Conservation (phyloP, 2,797 vertebrate genomes). For the Tinamus major region DNA sequence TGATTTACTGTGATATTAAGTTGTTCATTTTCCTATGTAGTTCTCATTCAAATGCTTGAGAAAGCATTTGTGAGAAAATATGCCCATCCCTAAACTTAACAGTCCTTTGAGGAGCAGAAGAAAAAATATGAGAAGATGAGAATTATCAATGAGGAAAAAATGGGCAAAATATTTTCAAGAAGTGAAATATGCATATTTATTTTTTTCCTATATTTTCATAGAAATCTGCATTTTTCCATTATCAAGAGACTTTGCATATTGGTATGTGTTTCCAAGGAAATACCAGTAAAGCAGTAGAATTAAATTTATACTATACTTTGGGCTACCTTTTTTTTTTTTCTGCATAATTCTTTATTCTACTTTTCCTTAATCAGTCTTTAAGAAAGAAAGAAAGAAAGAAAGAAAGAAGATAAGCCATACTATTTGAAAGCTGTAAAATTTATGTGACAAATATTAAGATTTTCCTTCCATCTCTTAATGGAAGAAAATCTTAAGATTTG, state of each 20-base stretch:
- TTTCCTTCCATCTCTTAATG: background rate
- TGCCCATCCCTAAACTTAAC: background rate
- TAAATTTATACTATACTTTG: background rate
- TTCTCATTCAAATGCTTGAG: background rate
- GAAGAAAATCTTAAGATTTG: background rate
- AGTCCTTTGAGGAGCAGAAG: background rate
- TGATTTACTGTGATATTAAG: background rate
- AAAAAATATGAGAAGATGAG: background rate
- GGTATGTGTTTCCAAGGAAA: background rate
- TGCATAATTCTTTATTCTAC: background rate
- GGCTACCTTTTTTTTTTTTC: background rate
- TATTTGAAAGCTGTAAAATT: background rate
- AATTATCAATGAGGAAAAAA: background rate
- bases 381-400: background rate
- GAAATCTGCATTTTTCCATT: background rate
- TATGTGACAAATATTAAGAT: background rate
- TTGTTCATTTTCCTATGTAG: background rate
- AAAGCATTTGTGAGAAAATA: background rate
- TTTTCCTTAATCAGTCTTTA: background rate
- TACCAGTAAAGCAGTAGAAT: background rate
- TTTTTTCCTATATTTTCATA: background rate
- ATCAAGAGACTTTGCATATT: background rate
- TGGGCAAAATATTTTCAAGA: background rate
- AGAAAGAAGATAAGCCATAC: too few relatives aligned
- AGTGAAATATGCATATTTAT: background rate